These are phyloP conservation scores for Dermatemys mawii DNA, from an alignment of 2,113 vertebrate genomes.

Conservation along the genomic window DNA sequence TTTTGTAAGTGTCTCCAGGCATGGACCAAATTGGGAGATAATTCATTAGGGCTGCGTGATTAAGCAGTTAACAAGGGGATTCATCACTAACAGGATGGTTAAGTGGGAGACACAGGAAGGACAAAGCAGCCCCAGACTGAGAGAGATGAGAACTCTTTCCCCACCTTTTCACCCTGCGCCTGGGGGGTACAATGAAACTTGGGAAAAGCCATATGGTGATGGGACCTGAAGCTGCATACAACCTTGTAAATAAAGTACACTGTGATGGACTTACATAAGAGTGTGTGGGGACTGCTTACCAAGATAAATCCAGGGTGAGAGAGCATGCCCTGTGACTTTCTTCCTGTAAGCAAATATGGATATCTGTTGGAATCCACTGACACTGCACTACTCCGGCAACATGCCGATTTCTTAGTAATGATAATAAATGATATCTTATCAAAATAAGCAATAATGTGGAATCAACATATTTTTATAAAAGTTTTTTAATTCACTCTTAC, in stretches of 20 bases:
- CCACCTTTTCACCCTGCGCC: neutral
- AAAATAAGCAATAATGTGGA: slow-evolving; percentile 58
- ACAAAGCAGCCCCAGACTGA: neutral
- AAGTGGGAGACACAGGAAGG: neutral
- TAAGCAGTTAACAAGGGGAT: neutral
- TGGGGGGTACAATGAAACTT: neutral
- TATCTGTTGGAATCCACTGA: neutral
- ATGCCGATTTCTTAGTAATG: neutral
- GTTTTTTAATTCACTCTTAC: slow-evolving; percentile 77
- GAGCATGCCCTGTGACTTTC: neutral
- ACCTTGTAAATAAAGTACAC: neutral
- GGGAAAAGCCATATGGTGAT: neutral
- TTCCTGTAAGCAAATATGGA: neutral
- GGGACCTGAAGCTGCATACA: neutral
- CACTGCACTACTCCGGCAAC: neutral
- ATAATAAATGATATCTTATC: slow-evolving; percentile 10
- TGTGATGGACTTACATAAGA: neutral
- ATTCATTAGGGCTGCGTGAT: neutral
- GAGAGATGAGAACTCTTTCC: neutral
- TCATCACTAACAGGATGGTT: neutral
- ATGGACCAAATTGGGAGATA: neutral
- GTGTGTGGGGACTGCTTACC: neutral
- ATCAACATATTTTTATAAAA: slow-evolving; percentile 73
- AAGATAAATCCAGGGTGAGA: neutral
- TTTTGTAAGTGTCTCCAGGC: neutral